Base-by-base conservation (phyloP, 2,888 invertebrate genomes). In the Synergus umbraculus region DNA sequence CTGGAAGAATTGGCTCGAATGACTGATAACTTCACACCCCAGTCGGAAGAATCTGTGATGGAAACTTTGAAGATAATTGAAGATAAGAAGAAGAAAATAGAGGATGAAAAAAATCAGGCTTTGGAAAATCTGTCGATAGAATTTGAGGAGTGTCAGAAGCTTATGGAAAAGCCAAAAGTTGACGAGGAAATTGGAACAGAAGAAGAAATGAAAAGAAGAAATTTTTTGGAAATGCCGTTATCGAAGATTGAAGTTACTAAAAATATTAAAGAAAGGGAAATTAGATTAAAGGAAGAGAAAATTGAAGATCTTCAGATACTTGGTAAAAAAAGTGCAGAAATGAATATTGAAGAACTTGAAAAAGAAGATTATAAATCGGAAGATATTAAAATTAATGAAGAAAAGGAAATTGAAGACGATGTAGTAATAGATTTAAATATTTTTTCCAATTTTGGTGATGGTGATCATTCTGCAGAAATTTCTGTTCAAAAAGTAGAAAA, bases 61-160 rank as follows among this genome's bases (percentile, higher is more conserved):
- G 77, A 82, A 66, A 78, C 67, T 65, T 69, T 76, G n/a, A 12
- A 60, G 15, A 73, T 78, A 22, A 82, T 82, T 76, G 37, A 43
- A 1, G 8, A 29, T 18, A 46, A 69, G 18, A 82, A 82, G 54
- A 63, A 76, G 13, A 78, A 54, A 67, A 82, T 82, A 12, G 80
- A 82, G 65, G 60, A 58, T 13, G 79, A 78, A 49, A 82, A 79
- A 44, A 63, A 46, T 12, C 58, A 78, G 10, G 79, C 80, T 54
- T 78, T 82, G 18, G 22, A 82, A 65, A 4, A 76, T 46, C 73
- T 82, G n/a, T 13, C 18, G 41, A 46, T 78, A 13, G 5, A 78
- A 77, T 82, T 81, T 66, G 76, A 80, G 7, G 65, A 78, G 15
- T 80, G 58, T 10, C 43, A 76, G n/a, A 44, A 73, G n/a, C 58